A percentile compares a stretch with the other conserved stretches of the same genome.
Evolutionary conservation across 2,113 vertebrate genomes (phyloP).

Genomic region (Notarius lentiginosus): DNA sequence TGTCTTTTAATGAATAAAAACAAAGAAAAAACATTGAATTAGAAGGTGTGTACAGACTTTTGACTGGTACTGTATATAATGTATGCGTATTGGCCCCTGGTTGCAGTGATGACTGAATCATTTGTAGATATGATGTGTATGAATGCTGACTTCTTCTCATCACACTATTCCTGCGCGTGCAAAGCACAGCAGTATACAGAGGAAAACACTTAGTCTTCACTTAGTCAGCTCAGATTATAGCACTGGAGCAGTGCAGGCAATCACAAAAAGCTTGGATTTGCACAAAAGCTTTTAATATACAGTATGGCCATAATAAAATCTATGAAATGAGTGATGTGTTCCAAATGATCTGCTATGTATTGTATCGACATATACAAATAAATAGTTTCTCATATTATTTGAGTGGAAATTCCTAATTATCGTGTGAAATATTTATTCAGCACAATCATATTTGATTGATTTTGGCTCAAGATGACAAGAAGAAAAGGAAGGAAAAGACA

Average conservation of each 20-base stretch:
- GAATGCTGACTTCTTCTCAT: slow-evolving; percentile 40
- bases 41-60: too few species aligned
- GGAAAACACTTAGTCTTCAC: slow-evolving; percentile 25
- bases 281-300: slow-evolving; percentile 23
- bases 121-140: slow-evolving; percentile 38
- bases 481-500: not conserved
- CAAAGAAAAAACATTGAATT: too few species aligned
- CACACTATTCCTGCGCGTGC: slow-evolving; percentile 25
- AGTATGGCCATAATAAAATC: slow-evolving; percentile 12
- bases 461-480: not conserved
- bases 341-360: not conserved
- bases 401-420: not conserved
- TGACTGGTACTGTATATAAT: too few species aligned
- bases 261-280: slow-evolving; percentile 25
- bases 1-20: too few species aligned
- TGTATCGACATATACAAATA: not conserved
- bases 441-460: not conserved
- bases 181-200: slow-evolving; percentile 22
- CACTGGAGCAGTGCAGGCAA: slow-evolving; percentile 25
- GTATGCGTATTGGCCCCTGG: not conserved
- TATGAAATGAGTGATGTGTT: slow-evolving; percentile 1
- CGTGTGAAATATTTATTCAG: not conserved
- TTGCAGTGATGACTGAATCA: slow-evolving; percentile 34
- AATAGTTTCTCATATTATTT: not conserved
- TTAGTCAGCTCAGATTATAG: slow-evolving; percentile 31